Conservation (phyloP, 2,888 invertebrate species). For the Sisyra nigra region DNA sequence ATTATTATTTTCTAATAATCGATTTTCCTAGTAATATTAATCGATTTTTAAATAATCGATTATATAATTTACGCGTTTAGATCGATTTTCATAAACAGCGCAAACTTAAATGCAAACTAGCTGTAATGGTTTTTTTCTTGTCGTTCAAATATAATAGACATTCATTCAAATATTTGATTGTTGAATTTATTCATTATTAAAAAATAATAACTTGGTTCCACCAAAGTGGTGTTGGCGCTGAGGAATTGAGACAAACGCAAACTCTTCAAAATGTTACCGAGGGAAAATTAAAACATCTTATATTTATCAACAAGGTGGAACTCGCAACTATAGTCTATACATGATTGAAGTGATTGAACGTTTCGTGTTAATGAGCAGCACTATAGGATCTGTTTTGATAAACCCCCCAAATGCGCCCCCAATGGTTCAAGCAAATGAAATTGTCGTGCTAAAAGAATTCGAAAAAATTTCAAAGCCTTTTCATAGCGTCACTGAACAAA, state of each 20-base stretch:
- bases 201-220: slow-evolving; percentile 17
- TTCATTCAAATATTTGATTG: too few relatives aligned
- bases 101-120: too few relatives aligned
- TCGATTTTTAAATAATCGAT: too few relatives aligned
- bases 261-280: slow-evolving; percentile 14
- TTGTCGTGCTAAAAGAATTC: slow-evolving; percentile 15
- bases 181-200: too few relatives aligned
- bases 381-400: slow-evolving; percentile 13
- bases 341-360: slow-evolving; percentile 12
- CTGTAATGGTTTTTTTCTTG: too few relatives aligned
- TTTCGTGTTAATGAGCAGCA: slow-evolving; percentile 12
- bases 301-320: slow-evolving; percentile 18
- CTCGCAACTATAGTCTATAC: slow-evolving; percentile 11
- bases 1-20: too few relatives aligned
- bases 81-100: too few relatives aligned
- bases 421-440: slow-evolving; percentile 17
- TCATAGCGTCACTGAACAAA: slow-evolving; percentile 16
- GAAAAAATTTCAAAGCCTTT: slow-evolving; percentile 16
- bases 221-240: slow-evolving; percentile 16
- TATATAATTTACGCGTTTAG: too few relatives aligned
- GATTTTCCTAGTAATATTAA: too few relatives aligned
- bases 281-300: slow-evolving; percentile 16
- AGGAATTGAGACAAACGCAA: slow-evolving; percentile 15
- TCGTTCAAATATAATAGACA: too few relatives aligned
- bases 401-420: slow-evolving; percentile 15